Percentiles rank a stretch among this genome's conserved stretches.
Conservation (phyloP, 2,113 vertebrate species). For the Campylomormyrus tamandua region DNA sequence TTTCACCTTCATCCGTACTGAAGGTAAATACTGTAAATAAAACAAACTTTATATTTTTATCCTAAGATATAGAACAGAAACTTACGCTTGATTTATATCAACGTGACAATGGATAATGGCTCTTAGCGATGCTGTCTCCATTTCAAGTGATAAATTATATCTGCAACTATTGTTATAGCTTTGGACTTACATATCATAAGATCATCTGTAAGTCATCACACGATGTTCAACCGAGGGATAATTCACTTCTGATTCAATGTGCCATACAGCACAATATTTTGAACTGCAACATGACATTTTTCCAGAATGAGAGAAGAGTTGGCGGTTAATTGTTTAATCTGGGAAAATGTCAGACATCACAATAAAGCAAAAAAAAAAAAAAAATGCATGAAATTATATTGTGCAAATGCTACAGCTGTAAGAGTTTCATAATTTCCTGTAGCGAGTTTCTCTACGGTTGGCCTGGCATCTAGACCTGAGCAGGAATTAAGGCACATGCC, state of each 20-base stretch:
- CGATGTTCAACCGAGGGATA: not conserved
- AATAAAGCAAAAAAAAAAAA: conserved; percentile 45
- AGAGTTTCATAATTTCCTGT: conserved; percentile 71
- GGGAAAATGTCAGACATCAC: conserved; percentile 30
- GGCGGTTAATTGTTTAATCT: conserved; percentile 11
- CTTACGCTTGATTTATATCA: not conserved
- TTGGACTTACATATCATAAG: not conserved
- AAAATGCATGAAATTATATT: conserved; percentile 58
- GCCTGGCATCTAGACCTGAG: conserved; percentile 22
- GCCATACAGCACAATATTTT: not conserved
- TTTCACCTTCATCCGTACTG: not conserved
- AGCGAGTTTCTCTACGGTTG: conserved; percentile 54
- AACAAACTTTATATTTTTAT: not conserved
- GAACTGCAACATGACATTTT: not conserved
- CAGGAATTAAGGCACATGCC: conserved; percentile 11
- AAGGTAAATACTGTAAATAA: not conserved
- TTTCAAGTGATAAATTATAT: not conserved
- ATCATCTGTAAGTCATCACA: not conserved
- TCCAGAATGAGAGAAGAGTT: not conserved
- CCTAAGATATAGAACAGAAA: not conserved
- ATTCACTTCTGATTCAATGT: conserved; percentile 9
- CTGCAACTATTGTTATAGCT: not conserved
- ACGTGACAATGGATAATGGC: not conserved
- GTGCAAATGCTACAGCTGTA: conserved; percentile 61
- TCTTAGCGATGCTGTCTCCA: not conserved